Evolutionary conservation across 2,888 invertebrate species (phyloP).

Genomic region (Helleia helle): DNA sequence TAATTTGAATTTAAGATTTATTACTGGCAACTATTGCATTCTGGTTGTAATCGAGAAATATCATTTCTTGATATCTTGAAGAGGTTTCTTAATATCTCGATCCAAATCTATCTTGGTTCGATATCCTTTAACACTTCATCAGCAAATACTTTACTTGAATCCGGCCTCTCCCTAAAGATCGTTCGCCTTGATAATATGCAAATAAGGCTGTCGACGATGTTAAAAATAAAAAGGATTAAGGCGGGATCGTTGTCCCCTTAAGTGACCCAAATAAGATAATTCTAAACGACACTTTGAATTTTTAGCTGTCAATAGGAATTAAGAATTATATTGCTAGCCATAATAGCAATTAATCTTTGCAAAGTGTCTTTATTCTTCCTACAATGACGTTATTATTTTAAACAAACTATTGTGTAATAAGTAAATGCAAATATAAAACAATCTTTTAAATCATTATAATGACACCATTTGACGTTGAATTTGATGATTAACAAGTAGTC

Average conservation of each 20-base stretch:
- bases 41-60: background rate
- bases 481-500: background rate
- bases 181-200: constrained; percentile 66
- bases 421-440: background rate
- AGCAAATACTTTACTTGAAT: constrained; percentile 60
- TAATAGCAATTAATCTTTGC: constrained; percentile 27
- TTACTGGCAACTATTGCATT: constrained; percentile 12
- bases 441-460: background rate
- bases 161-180: constrained; percentile 45
- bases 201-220: constrained; percentile 54
- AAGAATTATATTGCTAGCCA: constrained; percentile 47
- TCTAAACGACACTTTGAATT: constrained; percentile 42
- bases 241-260: constrained; percentile 52
- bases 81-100: constrained; percentile 17
- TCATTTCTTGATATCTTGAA: background rate
- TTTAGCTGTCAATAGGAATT: constrained; percentile 61
- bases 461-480: background rate
- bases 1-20: constrained; percentile 28
- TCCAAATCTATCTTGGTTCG: constrained; percentile 33
- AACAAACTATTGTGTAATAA: background rate
- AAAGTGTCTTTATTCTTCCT: constrained; percentile 10
- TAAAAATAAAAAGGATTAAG: constrained; percentile 57
- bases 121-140: constrained; percentile 54
- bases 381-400: constrained; percentile 10
- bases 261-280: constrained; percentile 68